Conservation (phyloP, 2,797 vertebrate species). For the Phoebastria nigripes region DNA sequence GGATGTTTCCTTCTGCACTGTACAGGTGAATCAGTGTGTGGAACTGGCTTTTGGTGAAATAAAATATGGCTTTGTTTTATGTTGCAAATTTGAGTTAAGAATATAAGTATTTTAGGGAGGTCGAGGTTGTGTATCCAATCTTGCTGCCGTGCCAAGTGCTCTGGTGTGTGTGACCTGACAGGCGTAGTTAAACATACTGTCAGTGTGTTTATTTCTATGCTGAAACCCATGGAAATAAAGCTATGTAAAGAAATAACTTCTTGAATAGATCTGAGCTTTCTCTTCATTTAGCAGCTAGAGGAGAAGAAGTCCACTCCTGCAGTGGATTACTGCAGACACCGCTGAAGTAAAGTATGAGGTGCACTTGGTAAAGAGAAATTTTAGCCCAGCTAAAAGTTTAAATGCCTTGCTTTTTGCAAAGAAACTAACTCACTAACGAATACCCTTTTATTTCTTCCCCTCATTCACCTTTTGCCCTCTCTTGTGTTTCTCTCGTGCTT, state of each 20-base stretch:
- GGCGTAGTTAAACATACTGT: background rate
- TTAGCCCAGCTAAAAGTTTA: background rate
- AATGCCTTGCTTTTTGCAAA: constrained; percentile 46
- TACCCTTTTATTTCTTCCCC: constrained; percentile 48
- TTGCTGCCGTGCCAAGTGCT: background rate
- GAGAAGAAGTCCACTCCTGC: background rate
- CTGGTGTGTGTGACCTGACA: background rate
- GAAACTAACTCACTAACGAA: constrained; percentile 47
- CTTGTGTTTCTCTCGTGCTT: constrained; percentile 60
- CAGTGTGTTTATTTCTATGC: background rate
- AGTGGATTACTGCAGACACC: background rate
- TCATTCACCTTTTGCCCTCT: constrained; percentile 60
- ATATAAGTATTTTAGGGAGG: background rate
- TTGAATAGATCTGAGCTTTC: background rate
- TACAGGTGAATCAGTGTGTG: constrained; percentile 9
- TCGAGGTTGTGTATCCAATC: background rate
- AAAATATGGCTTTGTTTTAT: background rate
- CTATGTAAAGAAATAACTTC: background rate
- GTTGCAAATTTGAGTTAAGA: background rate
- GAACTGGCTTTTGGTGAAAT: background rate
- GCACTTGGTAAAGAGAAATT: background rate
- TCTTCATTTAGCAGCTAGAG: background rate
- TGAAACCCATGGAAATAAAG: background rate
- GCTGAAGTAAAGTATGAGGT: background rate
- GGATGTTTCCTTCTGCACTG: background rate